Evolutionary conservation across 2,797 vertebrate genomes (phyloP), one percentile per base, ranked within the genome.

Genomic region (Jordanella pulchra): DNA sequence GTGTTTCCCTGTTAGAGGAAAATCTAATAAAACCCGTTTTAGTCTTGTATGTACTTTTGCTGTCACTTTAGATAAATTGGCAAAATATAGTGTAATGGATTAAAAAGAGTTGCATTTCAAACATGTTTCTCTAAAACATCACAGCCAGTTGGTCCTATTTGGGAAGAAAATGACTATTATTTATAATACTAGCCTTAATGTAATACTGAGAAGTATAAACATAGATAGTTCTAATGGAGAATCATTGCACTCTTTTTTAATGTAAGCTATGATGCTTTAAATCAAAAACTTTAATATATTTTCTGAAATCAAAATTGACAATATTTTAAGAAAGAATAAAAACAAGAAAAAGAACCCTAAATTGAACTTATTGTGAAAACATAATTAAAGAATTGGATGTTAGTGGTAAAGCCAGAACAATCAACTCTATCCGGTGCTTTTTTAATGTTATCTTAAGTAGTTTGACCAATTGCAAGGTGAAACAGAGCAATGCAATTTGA

Each of bases 301-400:
- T 56, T 14, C 27, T 21, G 28, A 32, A 58, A 58, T 21, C 9
- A 32, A 9, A 32, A 32, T 11, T 11, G 1, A 9, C 1, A 58
- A 28, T 58, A 28, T n/a, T 1, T 53, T 25, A 11, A 25, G 51
- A n/a, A 13, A 30, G 25, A 30, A 54, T 25, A 30, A 30, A 30
- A 53, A 58, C 9, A 39, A 12, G 25, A 25, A 25, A 25, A 27
- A 3, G 35, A 21, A 12, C 32, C 56, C 13, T n/a, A 3, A 27
- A 80, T 79, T 75, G 25, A 11, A 58, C n/a, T 76, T 53, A 44
- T 53, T 76, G 58, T 48, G 15, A 21, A 69, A 61, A 47, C 47
- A 35, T 10, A 28, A 55, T 75, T 58, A 2, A 56, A 61, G 50
- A 32, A 48, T n/a, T 23, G 12, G 23, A 3, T 7, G 7, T 61